Evolutionary conservation across 2,888 invertebrate species (phyloP), one percentile per base, ranked within the genome.

Genomic region (Acronicta alni): DNA sequence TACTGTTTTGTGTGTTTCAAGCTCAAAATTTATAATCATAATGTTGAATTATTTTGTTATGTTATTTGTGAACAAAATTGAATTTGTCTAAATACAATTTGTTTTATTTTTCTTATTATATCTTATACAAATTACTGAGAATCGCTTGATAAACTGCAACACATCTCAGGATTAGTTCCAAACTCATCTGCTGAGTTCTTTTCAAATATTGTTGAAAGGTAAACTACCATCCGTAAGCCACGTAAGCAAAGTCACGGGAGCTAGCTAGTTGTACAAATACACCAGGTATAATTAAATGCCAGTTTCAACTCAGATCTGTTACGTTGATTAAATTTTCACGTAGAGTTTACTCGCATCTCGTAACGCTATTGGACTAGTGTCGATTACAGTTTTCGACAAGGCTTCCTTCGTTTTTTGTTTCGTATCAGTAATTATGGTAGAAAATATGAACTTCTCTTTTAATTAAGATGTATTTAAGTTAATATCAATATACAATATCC

Each of bases 251-350:
- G 45, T 46, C 70, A 44, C 39, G 20, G 32, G 43, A 56, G 38
- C 46, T 23, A 18, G 68, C 62, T 64, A 45, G 60, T 64, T 42
- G 51, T 37, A 61, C 57, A 70, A 71, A 59, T 54, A 70, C 42
- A 51, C 49, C 15, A 15, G 43, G 47, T 62, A 61, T 69, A 73
- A 78, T 73, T 70, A 65, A 74, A 77, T 76, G 66, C 66, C 64
- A 48, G 53, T 67, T 72, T 63, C 59, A 61, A 72, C 59, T 65
- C 58, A 71, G 74, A 81, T 80, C 78, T 69, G 75, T 76, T 64
- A 58, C 76, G 70, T 82, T 82, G 80, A 83, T 85, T 82, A 83
- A 85, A 83, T 79, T 72, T 78, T 62, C 68, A 63, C 64, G 62
- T 66, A 38, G 63, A 63, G 60, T 55, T 72, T 59, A 30, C 23